These are phyloP conservation scores for Lepeophtheirus nordmannii DNA, from an alignment of 2,888 invertebrate species.

Conservation along the genomic window DNA sequence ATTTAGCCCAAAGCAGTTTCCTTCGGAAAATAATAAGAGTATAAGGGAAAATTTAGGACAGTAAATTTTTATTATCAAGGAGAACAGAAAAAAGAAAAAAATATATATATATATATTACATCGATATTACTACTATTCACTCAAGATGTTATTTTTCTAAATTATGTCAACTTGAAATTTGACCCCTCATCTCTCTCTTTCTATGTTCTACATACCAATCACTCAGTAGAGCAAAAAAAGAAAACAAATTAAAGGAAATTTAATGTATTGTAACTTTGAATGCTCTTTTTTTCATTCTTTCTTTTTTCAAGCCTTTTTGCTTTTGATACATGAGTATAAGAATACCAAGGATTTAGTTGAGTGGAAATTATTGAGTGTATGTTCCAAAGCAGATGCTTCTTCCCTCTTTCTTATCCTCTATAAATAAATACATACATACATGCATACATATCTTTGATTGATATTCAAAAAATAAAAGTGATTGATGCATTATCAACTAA, in stretches of 20 bases:
- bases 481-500: neutral
- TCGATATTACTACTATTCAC: too few species aligned
- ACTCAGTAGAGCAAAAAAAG: neutral
- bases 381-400: too few species aligned
- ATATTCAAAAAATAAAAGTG: neutral
- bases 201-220: neutral
- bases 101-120: too few species aligned
- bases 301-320: neutral
- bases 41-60: neutral
- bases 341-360: too few species aligned
- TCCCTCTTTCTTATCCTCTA: too few species aligned
- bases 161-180: conserved; percentile 4
- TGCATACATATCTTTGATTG: too few species aligned
- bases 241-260: neutral
- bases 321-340: too few species aligned
- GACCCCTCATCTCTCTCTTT: neutral
- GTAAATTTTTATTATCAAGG: neutral
- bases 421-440: too few species aligned
- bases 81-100: neutral
- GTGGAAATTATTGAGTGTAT: too few species aligned
- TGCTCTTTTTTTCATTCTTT: neutral
- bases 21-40: neutral
- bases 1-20: neutral
- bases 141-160: conserved; percentile 1
- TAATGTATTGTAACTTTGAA: neutral